phyloP scores from a whole-genome alignment of 2,113 vertebrate species.

The Todiramphus saurophagus region DNA sequence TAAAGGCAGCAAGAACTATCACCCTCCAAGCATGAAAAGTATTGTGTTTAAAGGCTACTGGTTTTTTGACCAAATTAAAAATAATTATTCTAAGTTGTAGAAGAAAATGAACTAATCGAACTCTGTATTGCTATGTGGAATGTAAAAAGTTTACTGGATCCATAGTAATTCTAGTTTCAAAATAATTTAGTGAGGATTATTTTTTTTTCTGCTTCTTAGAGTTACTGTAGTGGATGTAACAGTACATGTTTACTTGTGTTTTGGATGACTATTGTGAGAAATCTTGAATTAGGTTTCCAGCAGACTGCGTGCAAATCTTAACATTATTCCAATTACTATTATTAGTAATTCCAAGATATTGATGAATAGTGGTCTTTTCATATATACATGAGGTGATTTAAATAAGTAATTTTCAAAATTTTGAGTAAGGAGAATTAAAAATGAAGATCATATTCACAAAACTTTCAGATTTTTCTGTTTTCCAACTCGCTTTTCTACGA shows the following conservation, averaged over 20 bases:
- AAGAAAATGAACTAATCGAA: not conserved
- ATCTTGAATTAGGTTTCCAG: not conserved
- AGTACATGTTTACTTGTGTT: not conserved
- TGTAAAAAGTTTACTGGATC: not conserved
- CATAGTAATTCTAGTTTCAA: not conserved
- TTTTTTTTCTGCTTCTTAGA: not conserved
- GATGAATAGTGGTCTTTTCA: not conserved
- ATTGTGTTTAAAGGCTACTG: not conserved
- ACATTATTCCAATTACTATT: not conserved
- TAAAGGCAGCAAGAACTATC: not conserved
- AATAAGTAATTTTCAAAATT: not conserved
- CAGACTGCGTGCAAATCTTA: not conserved
- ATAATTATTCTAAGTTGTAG: not conserved
- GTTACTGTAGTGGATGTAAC: not conserved
- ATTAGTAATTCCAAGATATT: not conserved
- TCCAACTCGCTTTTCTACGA: not conserved
- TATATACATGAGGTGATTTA: rapidly evolving
- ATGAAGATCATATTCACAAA: not conserved
- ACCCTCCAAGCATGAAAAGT: not conserved
- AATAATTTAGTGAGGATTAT: not conserved
- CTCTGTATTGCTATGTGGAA: not conserved
- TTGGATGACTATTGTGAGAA: not conserved
- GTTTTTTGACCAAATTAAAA: not conserved
- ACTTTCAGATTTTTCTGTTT: not conserved
- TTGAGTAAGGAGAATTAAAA: not conserved